Evolutionary conservation across 2,888 invertebrate species (phyloP).

Genomic region (Serripes groenlandicus): DNA sequence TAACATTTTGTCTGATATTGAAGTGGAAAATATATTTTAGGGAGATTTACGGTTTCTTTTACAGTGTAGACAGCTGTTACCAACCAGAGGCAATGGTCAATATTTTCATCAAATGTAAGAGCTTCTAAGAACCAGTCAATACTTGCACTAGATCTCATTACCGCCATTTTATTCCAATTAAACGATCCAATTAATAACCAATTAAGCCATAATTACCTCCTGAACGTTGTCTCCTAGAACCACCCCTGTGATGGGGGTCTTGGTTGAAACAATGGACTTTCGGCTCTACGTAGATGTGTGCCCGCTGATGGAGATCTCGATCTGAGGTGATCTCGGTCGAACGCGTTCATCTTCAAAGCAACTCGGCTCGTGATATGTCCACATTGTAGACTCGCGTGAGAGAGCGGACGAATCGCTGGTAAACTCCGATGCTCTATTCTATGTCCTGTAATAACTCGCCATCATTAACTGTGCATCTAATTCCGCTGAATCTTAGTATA

Average conservation of each 20-base stretch:
- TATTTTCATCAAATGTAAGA: constrained; percentile 39
- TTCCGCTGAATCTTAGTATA: background rate
- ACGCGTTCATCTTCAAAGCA: constrained; percentile 57
- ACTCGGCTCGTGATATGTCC: constrained; percentile 45
- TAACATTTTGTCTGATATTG: background rate
- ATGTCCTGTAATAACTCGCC: constrained; percentile 59
- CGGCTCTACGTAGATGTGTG: constrained; percentile 29
- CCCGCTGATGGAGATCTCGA: constrained; percentile 54
- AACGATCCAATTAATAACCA: constrained; percentile 20
- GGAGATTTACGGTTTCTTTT: too few species aligned
- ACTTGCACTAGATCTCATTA: constrained; percentile 32
- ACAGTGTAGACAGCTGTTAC: too few species aligned
- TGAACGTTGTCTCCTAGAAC: constrained; percentile 56
- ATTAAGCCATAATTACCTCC: constrained; percentile 62
- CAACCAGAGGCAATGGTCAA: constrained; percentile 10
- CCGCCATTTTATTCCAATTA: constrained; percentile 20
- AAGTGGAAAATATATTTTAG: background rate
- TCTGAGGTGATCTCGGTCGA: constrained; percentile 21
- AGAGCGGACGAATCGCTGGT: constrained; percentile 50
- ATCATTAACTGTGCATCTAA: constrained; percentile 22
- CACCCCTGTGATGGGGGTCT: constrained; percentile 72
- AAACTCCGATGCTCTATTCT: constrained; percentile 56
- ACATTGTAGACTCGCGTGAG: constrained; percentile 24
- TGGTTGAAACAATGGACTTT: constrained; percentile 62
- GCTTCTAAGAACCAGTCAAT: constrained; percentile 15